Evolutionary conservation across 2,113 vertebrate genomes (phyloP), one percentile per base, ranked within the genome.

Genomic region (Anguilla japonica): DNA sequence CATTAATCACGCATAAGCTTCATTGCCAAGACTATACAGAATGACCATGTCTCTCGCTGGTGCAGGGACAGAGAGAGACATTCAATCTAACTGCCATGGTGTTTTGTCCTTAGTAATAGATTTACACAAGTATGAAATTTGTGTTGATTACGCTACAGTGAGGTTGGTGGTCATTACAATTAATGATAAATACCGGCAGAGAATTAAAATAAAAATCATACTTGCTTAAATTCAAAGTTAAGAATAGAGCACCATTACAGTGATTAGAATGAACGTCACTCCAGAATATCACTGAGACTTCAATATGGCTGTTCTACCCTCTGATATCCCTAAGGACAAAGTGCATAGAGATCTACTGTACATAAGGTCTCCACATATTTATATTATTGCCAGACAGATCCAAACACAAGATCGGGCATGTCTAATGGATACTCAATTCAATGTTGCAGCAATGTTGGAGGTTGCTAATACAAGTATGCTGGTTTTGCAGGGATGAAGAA

Each of bases 291-390:
- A 91, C 93, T 93, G 89, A 90, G 95, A 93, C 93, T 91, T 94
- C 90, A 93, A 95, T 95, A 96, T 96, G 95, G 95, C 96, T 96
- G 94, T 96, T 94, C 91, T 91, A 92, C 90, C 87, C 93, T 95
- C 95, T 92, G 95, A 88, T 90, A 90, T 87, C 11, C n/a, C 94
- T 95, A 95, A 95, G 93, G 93, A 94, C 94, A 96, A 95, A 91
- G 94, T 97, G 96, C 96, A 97, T 91, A 95, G 94, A 94, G 92
- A 92, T 93, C 71, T 75, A 75, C 71, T 75, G 95, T 94, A 92
- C 93, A 91, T 83, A 88, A 90, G 88, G 75, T 79, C 90, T 93
- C 92, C 92, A 89, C 92, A 91, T 91, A 89, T 90, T 85, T 87
- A 85, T 43, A 57, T 79, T 53, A 41, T 75, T 85, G 85, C 50